Base-by-base conservation (phyloP, 1,140 invertebrate species). In the Trichogramma pretiosum region DNA sequence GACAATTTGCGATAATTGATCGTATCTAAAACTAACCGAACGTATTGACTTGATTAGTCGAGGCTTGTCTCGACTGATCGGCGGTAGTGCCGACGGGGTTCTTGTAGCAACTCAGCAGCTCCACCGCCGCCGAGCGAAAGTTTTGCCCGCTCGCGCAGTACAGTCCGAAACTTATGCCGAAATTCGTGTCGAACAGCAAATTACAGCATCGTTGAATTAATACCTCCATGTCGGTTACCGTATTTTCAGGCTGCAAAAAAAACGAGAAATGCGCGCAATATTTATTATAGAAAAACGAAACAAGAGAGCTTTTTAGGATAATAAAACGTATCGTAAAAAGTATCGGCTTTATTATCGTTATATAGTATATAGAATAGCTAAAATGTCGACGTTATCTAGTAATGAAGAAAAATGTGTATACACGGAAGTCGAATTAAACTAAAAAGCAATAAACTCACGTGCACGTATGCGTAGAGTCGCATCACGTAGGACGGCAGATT, bases 81-180 rank as follows among this genome's bases (percentile, higher is more conserved):
- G 33, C 14, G 5, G 33, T 5, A n/a, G 33, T 34, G 5, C 5
- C 33, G 33, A 11, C 5, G 5, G 33, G 0, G 16, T 18, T 14
- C 5, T 3, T 5, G 47, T 66, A 56, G 18, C 61, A 52, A 22
- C 62, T 56, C 38, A 72, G 70, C 13, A 74, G 54, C 1, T 56
- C 47, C 1, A 60, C 28, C 3, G 83, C 64, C 2, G 78, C 79
- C 50, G 75, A 76, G 21, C 85, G 72, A 63, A 91, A 92, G 68
- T 87, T 87, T 60, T 85, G 80, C 3, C 87, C 87, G 53, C 77
- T 83, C 44, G 85, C 74, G 59, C 86, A 88, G 67, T 91, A 91
- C 14, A 92, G 72, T n/a, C 85, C 72, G 64, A 92, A 89, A 72
- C 90, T 90, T 37, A 90, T 84, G 37, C 83, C 84, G 59, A 89